A percentile compares a stretch with the other conserved stretches of the same genome.
These are phyloP conservation scores for Xerus inauris DNA, from an alignment of 2,113 vertebrate genomes.

Conservation along the genomic window DNA sequence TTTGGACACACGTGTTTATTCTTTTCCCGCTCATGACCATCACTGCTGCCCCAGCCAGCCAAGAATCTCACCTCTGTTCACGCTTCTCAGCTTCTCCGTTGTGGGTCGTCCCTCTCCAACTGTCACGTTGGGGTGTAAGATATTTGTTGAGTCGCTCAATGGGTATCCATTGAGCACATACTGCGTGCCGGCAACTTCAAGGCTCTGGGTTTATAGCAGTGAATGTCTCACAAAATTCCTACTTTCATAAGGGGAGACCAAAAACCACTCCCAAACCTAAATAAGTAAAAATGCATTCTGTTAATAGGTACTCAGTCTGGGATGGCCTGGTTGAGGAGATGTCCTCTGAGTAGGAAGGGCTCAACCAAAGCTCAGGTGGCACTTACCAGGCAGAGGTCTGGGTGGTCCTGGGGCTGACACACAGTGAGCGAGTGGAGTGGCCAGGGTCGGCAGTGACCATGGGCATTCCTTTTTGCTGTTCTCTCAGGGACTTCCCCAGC, in stretches of 20 bases:
- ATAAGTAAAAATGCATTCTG: background rate
- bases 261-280: too few relatives aligned
- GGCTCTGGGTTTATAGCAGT: background rate
- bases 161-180: too few relatives aligned
- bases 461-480: background rate
- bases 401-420: fast-evolving
- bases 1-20: background rate
- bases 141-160: background rate
- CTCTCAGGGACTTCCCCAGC: background rate
- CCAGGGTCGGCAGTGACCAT: too few relatives aligned
- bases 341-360: background rate
- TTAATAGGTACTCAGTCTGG: background rate
- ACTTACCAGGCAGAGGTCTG: background rate
- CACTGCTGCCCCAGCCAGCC: background rate
- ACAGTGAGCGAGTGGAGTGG: too few relatives aligned
- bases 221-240: background rate
- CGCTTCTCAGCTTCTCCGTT: background rate
- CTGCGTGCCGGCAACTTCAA: background rate
- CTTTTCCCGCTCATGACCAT: background rate
- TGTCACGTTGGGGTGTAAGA: background rate
- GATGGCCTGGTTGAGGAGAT: background rate
- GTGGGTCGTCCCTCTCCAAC: background rate
- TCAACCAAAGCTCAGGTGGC: background rate
- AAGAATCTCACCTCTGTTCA: background rate
- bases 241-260: background rate